These are phyloP conservation scores for Zingel zingel DNA, from an alignment of 2,113 vertebrate species.

Conservation along the genomic window DNA sequence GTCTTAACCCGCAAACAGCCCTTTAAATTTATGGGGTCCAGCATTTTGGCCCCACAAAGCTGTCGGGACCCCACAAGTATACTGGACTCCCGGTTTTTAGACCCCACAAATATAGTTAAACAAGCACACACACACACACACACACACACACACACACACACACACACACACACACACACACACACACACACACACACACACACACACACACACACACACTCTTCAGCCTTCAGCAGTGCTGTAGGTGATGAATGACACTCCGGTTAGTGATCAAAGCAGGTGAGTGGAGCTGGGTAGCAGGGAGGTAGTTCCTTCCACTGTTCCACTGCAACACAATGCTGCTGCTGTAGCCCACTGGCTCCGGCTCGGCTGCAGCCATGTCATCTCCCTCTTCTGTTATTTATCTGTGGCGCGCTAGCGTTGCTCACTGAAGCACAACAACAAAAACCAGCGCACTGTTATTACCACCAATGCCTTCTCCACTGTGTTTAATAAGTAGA, in stretches of 20 bases:
- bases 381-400: conserved; percentile 60
- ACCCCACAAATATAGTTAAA: too few relatives aligned
- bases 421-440: conserved; percentile 35
- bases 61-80: too few relatives aligned
- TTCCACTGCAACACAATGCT: conserved; percentile 55
- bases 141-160: conserved; percentile 24
- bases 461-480: conserved; percentile 35
- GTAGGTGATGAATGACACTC: conserved; percentile 80
- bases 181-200: conserved; percentile 32
- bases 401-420: conserved; percentile 43
- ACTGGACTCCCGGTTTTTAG: too few relatives aligned
- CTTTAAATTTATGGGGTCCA: too few relatives aligned
- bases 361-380: conserved; percentile 45
- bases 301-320: conserved; percentile 56
- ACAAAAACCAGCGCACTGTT: conserved; percentile 15
- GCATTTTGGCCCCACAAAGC: too few relatives aligned
- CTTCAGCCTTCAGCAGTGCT: conserved; percentile 66
- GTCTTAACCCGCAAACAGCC: too few relatives aligned
- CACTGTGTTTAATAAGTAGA: conserved; percentile 54
- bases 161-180: conserved; percentile 7
- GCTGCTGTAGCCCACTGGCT: conserved; percentile 59
- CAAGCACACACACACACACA: too few relatives aligned
- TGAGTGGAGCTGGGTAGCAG: conserved; percentile 64
- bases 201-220: conserved; percentile 11
- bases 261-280: conserved; percentile 80